Evolutionary conservation across 2,113 vertebrate species (phyloP), one percentile per base, ranked within the genome.

Genomic region (Hippopotamus amphibius): DNA sequence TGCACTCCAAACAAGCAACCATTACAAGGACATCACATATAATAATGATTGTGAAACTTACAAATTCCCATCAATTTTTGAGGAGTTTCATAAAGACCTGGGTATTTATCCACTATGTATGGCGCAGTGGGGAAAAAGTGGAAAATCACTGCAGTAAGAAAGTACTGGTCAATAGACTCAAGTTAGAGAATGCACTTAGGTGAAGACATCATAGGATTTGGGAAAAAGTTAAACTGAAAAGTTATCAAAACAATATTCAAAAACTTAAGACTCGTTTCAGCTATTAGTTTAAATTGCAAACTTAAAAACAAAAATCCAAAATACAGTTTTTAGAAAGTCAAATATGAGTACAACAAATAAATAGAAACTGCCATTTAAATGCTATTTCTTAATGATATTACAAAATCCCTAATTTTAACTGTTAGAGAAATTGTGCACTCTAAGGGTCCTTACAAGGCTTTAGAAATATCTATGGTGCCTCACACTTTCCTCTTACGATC

Each of bases 211-310:
- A 65, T 3, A 37, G 83, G 63, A 83, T 61, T 37, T 96, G 17
- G 26, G 63, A 48, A 55, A 71, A 72, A 15, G 24, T 37, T 71
- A 66, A 50, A 37, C 16, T 85, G 17, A 69, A 30, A 96, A 61
- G 68, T 88, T 77, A 87, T 19, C 43, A 82, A 80, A 92, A 90
- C 9, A 63, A 33, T 72, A 77, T 33, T 83, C 43, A 93, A 90
- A 81, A 24, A 0, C 61, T 86, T 77, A 48, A 72, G 50, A 53
- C 3, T 57, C 30, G 26, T 89, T 96, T 86, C 33, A 76, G 50
- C 55, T 87, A 89, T 65, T 43, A 61, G 65, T 77, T 89, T 87
- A 88, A 96, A 74, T 8, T 90, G 8, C 30, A 94, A 96, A 76
- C 21, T 63, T 55, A n/a, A 91, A 95, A 61, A 37, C 37, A 61